phyloP scores from a whole-genome alignment of 2,888 invertebrate genomes.

The Melipona bicolor region DNA sequence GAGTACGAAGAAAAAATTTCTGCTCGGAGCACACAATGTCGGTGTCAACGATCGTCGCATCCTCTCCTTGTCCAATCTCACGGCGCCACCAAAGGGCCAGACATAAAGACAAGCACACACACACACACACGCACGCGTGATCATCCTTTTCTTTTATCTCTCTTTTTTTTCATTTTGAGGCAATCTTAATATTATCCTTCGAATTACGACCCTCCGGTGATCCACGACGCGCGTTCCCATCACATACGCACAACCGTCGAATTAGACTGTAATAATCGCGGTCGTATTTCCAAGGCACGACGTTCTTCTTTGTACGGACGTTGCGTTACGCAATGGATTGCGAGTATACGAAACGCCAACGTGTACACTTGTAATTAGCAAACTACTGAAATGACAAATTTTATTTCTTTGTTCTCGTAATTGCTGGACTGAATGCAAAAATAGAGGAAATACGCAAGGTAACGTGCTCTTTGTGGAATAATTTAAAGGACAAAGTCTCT shows the following conservation, averaged over 20 bases:
- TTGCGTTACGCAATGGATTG: neutral
- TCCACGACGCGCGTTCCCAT: slow-evolving; percentile 65
- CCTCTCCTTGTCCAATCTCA: slow-evolving; percentile 55
- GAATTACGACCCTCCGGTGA: slow-evolving; percentile 74
- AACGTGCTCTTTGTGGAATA: too few species aligned
- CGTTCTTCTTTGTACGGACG: neutral
- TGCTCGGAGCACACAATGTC: neutral
- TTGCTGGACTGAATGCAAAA: too few species aligned
- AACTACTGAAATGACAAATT: too few species aligned
- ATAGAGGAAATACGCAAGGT: too few species aligned
- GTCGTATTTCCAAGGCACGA: slow-evolving; percentile 65
- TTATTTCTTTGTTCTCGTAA: too few species aligned
- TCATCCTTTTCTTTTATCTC: too few species aligned
- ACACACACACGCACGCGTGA: neutral
- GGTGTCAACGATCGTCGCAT: slow-evolving; percentile 21
- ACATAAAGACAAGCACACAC: slow-evolving; percentile 52
- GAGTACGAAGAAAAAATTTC: neutral
- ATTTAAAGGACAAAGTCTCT: too few species aligned
- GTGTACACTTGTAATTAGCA: too few species aligned
- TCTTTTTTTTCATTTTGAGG: slow-evolving; percentile 78
- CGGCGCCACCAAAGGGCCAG: slow-evolving; percentile 59
- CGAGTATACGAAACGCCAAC: neutral
- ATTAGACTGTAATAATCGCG: slow-evolving; percentile 75
- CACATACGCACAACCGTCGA: slow-evolving; percentile 62
- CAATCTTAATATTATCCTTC: slow-evolving; percentile 82